Conservation (phyloP, 2,888 invertebrate genomes). For the Plebejus anna region DNA sequence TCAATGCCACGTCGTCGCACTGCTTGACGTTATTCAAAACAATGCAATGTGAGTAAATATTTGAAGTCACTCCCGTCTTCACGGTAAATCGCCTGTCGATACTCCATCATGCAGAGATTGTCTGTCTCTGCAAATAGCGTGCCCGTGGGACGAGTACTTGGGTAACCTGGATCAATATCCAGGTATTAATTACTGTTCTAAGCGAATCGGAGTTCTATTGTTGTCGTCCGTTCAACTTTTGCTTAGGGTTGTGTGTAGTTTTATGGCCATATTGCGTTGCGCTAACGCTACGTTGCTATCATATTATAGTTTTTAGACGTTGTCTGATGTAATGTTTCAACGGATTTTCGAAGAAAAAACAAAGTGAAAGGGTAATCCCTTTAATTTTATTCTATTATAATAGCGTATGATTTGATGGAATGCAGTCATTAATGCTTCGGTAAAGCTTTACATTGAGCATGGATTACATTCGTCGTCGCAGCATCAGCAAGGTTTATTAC, state of each 20-base stretch:
- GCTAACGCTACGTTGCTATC: no score
- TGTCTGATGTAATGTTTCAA: no score
- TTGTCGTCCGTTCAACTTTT: slow-evolving; percentile 9
- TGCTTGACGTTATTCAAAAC: slow-evolving; percentile 1
- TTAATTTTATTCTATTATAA: no score
- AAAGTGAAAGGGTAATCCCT: no score
- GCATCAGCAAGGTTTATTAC: no score
- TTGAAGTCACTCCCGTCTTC: neutral
- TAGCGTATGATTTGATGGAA: no score
- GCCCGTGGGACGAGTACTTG: slow-evolving; percentile 1
- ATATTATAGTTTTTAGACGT: no score
- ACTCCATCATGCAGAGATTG: slow-evolving; percentile 40
- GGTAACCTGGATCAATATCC: slow-evolving; percentile 6
- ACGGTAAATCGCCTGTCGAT: slow-evolving; percentile 37
- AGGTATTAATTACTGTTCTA: slow-evolving; percentile 17
- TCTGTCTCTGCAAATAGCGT: slow-evolving; percentile 39
- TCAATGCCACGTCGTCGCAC: neutral
- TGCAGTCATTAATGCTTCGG: no score
- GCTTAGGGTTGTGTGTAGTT: neutral
- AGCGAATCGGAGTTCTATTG: neutral
- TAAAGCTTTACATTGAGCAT: no score
- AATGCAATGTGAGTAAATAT: slow-evolving; percentile 10
- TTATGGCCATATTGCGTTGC: neutral
- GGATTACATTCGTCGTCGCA: no score
- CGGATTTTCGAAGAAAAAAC: no score